Evolutionary conservation across 2,113 vertebrate species (phyloP), one percentile per base, ranked within the genome.

Genomic region (Cnemophilus loriae): DNA sequence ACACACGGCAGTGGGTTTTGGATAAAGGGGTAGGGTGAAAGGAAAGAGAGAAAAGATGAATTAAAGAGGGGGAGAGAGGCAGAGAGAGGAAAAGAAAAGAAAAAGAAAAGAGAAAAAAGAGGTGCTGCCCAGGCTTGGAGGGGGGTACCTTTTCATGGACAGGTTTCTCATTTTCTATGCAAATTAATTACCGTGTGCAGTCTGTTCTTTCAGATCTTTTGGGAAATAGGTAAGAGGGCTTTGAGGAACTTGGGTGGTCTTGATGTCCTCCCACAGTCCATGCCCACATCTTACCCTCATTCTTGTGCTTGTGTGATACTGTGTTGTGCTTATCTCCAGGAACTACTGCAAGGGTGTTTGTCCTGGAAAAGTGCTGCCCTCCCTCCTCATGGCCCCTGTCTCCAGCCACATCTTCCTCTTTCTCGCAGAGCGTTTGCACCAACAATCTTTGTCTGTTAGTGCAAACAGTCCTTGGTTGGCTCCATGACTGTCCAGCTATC

Each of bases 331-430:
- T 6, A 28, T 37, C 26, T 39, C 46, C 60, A 30, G 13, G 16
- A 50, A 0, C 21, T 26, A 16, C 33, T 30, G 2, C 7, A 44
- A 41, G n/a, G 27, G 19, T 52, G 9, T 26, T 81, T 30, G 19
- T 52, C 33, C 37, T 33, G 61, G 33, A 44, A 30, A 24, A 39
- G 37, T 18, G 46, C 46, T 4, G 11, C 23, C 13, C 33, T 52
- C 11, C 28, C 16, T 89, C 37, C 0, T 0, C 52, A 11, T 30
- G 23, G 19, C 9, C 8, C 12, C 23, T 0, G 2, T 26, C 23
- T 60, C n/a, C 53, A 39, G 28, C 13, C 60, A 26, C 53, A 53
- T n/a, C 24, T 53, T 67, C 33, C 8, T 46, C 61, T 30, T 59
- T 67, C 28, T 46, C 53, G 21, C 3, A 1, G 12, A 7, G 10